Base-by-base conservation (phyloP, 2,797 vertebrate species). In the Urocyon cinereoargenteus region DNA sequence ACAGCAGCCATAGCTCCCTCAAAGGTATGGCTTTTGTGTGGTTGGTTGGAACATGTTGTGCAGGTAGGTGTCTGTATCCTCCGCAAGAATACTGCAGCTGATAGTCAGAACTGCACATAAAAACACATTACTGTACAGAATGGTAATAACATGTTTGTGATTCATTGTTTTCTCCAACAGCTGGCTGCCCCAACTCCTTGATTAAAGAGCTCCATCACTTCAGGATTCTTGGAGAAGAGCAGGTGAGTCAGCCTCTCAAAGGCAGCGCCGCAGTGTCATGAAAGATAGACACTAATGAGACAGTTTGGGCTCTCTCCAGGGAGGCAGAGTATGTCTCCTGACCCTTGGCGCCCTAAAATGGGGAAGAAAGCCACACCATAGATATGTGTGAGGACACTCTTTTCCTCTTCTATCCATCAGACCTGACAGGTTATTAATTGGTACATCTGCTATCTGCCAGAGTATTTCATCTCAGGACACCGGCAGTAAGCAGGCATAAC, bases 191-290 rank as follows among this genome's bases (percentile, higher is more conserved):
- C 0, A 97, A 99, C 97, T 99, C 99, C 87, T 98, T 99, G 98
- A 99, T 99, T 97, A 99, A 99, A 98, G 99, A 99, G 98, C 97
- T 99, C 85, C 99, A 99, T 99, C 99, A 99, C 98, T 99, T 99
- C 98, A 98, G 99, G 97, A 98, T 99, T 96, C 98, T 99, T 70
- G 99, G 99, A 96, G 99, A 99, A 16, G 99, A 99, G 66, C 99
- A 99, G 99, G 99, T 99, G 98, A 99, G 99, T 99, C 95, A 28
- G 87, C 81, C 92, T 97, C 98, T 97, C 96, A 90, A 94, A 97
- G 96, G 82, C 93, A 85, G 34, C 9, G 0, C 97, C 86, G 68
- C 81, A 78, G 95, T 96, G 97, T 98, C 94, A 40, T 49, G 87
- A 97, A 98, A 97, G 96, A 98, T n/a, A 96, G 98, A 97, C 75